phyloP scores from a whole-genome alignment of 2,113 vertebrate genomes.

The Epinephelus moara region DNA sequence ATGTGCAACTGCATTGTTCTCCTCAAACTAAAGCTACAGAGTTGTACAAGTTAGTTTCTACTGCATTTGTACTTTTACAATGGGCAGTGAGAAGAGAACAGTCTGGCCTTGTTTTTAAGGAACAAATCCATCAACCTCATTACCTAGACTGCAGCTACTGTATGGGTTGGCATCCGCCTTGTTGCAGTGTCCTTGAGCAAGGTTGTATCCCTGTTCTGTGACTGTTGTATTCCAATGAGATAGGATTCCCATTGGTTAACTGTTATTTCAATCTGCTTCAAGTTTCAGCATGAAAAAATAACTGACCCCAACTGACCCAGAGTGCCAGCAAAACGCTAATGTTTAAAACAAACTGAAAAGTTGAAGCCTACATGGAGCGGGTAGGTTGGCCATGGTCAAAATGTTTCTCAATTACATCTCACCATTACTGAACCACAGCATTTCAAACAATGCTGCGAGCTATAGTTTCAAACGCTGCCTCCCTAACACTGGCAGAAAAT shows the following conservation, averaged over 20 bases:
- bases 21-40: background rate
- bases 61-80: background rate
- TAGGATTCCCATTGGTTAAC: background rate
- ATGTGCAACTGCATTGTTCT: too few species aligned
- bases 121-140: constrained; percentile 3
- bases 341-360: constrained; percentile 23
- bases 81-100: background rate
- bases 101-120: background rate
- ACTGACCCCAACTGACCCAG: background rate
- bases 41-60: background rate
- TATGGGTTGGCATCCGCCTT: background rate
- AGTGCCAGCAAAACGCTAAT: constrained; percentile 1
- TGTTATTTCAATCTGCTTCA: constrained; percentile 11
- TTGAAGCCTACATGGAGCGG: constrained; percentile 7
- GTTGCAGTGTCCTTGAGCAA: background rate
- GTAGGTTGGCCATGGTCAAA: constrained; percentile 25
- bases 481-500: constrained; percentile 49
- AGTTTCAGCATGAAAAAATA: constrained; percentile 10
- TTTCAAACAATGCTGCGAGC: constrained; percentile 36
- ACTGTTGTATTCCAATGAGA: background rate
- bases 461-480: constrained; percentile 25
- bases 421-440: constrained; percentile 26
- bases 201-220: background rate
- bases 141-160: background rate
- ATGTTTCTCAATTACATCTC: constrained; percentile 23